phyloP scores from a whole-genome alignment of 1,140 invertebrate genomes.

The Brachionus calyciflorus region DNA sequence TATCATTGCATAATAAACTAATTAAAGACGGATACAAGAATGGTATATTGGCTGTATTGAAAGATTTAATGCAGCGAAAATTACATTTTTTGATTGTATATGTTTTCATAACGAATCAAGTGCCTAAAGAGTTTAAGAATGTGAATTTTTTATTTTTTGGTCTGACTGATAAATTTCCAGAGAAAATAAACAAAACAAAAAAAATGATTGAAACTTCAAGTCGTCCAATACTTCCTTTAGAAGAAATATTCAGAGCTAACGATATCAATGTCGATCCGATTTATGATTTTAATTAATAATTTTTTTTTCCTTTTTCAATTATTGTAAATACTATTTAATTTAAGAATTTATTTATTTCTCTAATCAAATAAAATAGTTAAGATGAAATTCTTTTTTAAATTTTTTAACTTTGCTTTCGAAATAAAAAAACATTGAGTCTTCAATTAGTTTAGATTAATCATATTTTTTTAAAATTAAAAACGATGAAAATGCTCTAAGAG shows the following conservation, averaged over 20 bases:
- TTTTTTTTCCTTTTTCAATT: no score
- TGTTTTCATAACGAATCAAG: conserved; percentile 4
- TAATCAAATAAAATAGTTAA: no score
- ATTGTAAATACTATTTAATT: no score
- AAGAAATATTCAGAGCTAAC: neutral
- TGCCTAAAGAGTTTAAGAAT: conserved; percentile 20
- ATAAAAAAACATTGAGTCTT: no score
- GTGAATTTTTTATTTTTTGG: conserved; percentile 18
- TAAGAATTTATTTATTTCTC: no score
- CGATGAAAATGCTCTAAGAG: no score
- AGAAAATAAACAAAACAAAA: neutral
- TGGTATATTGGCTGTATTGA: neutral
- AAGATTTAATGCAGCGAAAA: conserved; percentile 15
- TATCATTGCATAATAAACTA: neutral
- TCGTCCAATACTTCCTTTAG: neutral
- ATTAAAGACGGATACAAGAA: neutral
- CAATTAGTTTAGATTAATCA: no score
- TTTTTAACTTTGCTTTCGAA: no score
- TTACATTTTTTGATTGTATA: conserved; percentile 21
- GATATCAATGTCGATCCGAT: conserved; percentile 7
- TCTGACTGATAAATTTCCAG: conserved; percentile 2
- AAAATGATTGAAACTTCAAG: neutral
- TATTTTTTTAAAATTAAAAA: no score
- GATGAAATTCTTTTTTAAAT: no score
- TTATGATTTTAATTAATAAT: conserved; percentile 9